A percentile compares a stretch with the other conserved stretches of the same genome.
These are phyloP conservation scores for Ceyx melanurus DNA, from an alignment of 2,113 vertebrate species.

Conservation along the genomic window DNA sequence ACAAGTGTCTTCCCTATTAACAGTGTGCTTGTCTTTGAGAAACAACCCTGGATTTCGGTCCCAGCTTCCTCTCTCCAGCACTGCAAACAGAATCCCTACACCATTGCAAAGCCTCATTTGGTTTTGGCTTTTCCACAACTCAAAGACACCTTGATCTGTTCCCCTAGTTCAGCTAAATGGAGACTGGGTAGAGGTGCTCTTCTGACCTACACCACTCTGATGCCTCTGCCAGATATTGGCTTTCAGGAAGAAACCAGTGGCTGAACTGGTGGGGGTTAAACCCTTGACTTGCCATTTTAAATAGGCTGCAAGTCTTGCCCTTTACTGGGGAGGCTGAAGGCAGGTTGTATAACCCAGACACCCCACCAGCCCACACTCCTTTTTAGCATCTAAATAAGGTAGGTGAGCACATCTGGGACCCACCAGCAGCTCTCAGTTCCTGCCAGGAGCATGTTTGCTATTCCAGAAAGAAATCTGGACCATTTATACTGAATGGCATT, in stretches of 20 bases:
- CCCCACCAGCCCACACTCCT: background rate
- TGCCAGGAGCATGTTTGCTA: background rate
- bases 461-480: background rate
- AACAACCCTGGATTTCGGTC: background rate
- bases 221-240: background rate
- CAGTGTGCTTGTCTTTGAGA: background rate
- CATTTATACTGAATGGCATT: background rate
- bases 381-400: background rate
- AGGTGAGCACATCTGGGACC: background rate
- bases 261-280: background rate
- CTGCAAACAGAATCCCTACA: background rate
- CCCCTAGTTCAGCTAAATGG: background rate
- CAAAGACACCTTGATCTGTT: background rate
- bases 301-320: background rate
- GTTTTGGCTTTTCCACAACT: background rate
- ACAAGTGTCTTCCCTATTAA: background rate
- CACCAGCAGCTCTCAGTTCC: background rate
- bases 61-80: background rate
- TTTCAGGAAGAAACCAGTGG: background rate
- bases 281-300: background rate
- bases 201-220: fast-evolving
- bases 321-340: background rate
- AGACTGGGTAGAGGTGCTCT: background rate
- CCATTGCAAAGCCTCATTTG: background rate
- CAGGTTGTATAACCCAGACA: background rate